These are phyloP conservation scores for Coelopa frigida DNA, from an alignment of 1,140 invertebrate genomes.

Conservation along the genomic window DNA sequence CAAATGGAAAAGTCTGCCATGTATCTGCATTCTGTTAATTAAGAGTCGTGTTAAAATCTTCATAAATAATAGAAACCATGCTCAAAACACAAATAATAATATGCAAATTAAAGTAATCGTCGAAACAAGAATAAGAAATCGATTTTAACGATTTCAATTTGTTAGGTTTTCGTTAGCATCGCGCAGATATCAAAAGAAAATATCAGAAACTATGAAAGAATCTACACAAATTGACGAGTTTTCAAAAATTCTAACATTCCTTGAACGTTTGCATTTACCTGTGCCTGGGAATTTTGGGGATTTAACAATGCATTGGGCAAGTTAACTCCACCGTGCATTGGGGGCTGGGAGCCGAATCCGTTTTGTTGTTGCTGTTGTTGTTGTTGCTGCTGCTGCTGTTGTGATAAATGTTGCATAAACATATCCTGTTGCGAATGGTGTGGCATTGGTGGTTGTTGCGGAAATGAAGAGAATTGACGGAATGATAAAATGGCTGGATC, in stretches of 20 bases:
- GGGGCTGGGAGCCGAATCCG: conserved; percentile 28
- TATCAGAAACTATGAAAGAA: no score
- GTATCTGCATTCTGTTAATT: no score
- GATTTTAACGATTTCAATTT: no score
- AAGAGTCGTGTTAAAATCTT: no score
- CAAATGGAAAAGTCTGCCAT: no score
- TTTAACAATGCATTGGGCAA: conserved; percentile 35
- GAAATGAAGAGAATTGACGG: conserved; percentile 40
- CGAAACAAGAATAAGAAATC: no score
- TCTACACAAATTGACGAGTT: conserved; percentile 43
- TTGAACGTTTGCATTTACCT: conserved; percentile 45
- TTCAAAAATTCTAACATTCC: conserved; percentile 44
- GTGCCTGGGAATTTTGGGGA: conserved; percentile 32
- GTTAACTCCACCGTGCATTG: conserved; percentile 23
- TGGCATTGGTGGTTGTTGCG: conserved; percentile 32
- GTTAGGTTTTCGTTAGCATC: no score
- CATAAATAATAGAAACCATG: no score
- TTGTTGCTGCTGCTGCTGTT: conserved; percentile 26
- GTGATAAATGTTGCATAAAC: conserved; percentile 38
- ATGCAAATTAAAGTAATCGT: no score
- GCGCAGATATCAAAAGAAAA: no score
- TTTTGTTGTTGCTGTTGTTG: conserved; percentile 26
- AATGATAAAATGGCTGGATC: conserved; percentile 44
- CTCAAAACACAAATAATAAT: no score
- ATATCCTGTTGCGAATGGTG: conserved; percentile 28